A percentile compares a stretch with the other conserved stretches of the same genome.
These are phyloP conservation scores for Thymallus thymallus DNA, from an alignment of 2,113 vertebrate genomes.

Conservation along the genomic window DNA sequence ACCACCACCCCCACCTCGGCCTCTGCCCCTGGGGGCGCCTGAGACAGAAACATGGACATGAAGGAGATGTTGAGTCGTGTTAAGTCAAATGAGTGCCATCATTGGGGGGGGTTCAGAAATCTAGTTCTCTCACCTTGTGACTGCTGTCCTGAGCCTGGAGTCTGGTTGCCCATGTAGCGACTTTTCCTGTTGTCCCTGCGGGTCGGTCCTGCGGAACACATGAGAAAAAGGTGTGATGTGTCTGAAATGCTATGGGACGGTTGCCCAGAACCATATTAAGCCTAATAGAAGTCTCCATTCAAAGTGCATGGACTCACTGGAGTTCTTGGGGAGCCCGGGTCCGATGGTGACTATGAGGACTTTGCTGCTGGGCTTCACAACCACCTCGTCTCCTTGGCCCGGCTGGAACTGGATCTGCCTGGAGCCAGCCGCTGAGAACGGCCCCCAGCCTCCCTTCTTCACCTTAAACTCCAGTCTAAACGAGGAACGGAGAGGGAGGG, in stretches of 20 bases:
- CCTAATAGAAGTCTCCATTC: background rate
- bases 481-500: background rate
- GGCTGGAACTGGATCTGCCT: conserved; percentile 80
- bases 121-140: conserved; percentile 50
- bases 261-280: background rate
- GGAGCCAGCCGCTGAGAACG: conserved; percentile 74
- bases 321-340: conserved; percentile 76
- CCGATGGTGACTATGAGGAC: conserved; percentile 72
- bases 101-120: too few species aligned
- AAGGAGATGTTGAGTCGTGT: background rate
- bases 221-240: background rate
- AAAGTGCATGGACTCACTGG: conserved; percentile 66
- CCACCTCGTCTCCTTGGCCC: conserved; percentile 67
- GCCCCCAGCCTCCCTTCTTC: conserved; percentile 82
- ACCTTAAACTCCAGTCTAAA: conserved; percentile 84
- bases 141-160: conserved; percentile 14
- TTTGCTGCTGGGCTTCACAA: conserved; percentile 74
- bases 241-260: background rate
- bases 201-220: conserved; percentile 70
- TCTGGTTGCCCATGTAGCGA: conserved; percentile 42
- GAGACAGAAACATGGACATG: background rate
- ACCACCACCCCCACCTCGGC: background rate
- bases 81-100: too few species aligned
- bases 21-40: background rate
- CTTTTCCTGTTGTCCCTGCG: conserved; percentile 78